These are phyloP conservation scores for Branchipolynoe longqiensis DNA, from an alignment of 2,888 invertebrate genomes.

Conservation along the genomic window DNA sequence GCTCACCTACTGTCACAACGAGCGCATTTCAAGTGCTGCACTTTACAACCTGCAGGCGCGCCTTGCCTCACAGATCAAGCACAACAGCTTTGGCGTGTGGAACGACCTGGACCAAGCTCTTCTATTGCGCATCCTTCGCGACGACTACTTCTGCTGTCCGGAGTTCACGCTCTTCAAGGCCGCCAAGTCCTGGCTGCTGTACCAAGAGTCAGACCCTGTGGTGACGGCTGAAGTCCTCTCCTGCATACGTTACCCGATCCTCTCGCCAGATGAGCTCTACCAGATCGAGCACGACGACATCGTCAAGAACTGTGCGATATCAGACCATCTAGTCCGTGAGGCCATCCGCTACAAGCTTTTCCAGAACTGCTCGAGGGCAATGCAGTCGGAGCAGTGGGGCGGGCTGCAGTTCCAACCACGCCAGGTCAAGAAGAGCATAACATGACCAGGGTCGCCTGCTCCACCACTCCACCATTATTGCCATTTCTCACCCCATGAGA, in stretches of 20 bases:
- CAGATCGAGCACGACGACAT: conserved; percentile 63
- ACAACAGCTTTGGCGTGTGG: conserved; percentile 65
- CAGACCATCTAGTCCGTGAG: conserved; percentile 52
- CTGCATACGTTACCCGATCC: conserved; percentile 64
- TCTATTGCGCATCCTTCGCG: conserved; percentile 62
- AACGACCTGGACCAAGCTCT: conserved; percentile 63
- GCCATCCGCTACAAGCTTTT: conserved; percentile 66
- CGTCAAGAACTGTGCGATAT: conserved; percentile 43
- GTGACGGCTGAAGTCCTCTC: conserved; percentile 54
- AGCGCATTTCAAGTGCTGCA: conserved; percentile 63
- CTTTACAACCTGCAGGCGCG: conserved; percentile 67
- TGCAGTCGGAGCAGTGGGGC: conserved; percentile 62
- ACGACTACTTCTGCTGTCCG: conserved; percentile 64
- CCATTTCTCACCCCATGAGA: neutral
- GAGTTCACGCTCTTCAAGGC: conserved; percentile 66
- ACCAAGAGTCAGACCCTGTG: neutral
- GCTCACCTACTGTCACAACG: conserved; percentile 63
- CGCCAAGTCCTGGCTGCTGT: conserved; percentile 62
- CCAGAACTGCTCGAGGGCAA: conserved; percentile 45
- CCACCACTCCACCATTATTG: neutral
- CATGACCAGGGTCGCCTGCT: neutral
- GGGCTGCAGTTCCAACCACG: conserved; percentile 62
- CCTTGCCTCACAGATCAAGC: conserved; percentile 64
- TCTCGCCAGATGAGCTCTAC: conserved; percentile 63
- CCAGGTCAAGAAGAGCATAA: conserved; percentile 56